phyloP scores from a whole-genome alignment of 2,888 invertebrate genomes.

The Timema podura region DNA sequence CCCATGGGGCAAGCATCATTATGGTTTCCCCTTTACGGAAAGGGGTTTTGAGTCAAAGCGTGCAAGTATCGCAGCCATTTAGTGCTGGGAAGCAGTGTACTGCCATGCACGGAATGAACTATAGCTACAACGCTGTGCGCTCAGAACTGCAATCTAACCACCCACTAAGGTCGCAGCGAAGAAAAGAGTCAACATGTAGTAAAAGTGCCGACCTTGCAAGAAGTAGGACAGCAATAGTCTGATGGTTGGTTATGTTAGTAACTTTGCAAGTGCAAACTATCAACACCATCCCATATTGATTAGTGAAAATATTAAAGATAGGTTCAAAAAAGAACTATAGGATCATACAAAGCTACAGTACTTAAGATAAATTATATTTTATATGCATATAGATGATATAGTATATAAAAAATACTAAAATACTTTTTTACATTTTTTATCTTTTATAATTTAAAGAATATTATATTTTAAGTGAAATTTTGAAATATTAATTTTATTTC shows the following conservation, averaged over 20 bases:
- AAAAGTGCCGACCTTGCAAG: conserved; percentile 4
- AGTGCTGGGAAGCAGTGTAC: not conserved
- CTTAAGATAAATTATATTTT: not conserved
- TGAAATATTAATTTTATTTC: too few relatives aligned
- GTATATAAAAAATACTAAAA: too few relatives aligned
- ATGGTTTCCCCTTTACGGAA: not conserved
- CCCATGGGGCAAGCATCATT: not conserved
- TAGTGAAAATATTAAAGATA: too few relatives aligned
- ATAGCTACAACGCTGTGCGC: not conserved
- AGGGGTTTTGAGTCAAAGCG: not conserved
- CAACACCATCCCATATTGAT: too few relatives aligned
- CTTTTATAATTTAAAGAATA: too few relatives aligned
- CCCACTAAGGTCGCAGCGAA: conserved; percentile 1
- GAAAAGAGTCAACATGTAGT: not conserved
- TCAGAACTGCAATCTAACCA: not conserved
- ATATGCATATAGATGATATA: not conserved
- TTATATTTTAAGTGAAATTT: too few relatives aligned
- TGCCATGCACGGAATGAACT: not conserved
- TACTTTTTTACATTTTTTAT: too few relatives aligned
- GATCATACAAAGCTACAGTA: not conserved
- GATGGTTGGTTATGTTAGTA: not conserved
- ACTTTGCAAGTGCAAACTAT: too few relatives aligned
- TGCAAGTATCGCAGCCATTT: too few relatives aligned
- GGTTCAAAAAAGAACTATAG: not conserved
- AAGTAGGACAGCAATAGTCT: not conserved